Evolutionary conservation across 2,113 vertebrate genomes (phyloP).

Genomic region (Morone saxatilis): DNA sequence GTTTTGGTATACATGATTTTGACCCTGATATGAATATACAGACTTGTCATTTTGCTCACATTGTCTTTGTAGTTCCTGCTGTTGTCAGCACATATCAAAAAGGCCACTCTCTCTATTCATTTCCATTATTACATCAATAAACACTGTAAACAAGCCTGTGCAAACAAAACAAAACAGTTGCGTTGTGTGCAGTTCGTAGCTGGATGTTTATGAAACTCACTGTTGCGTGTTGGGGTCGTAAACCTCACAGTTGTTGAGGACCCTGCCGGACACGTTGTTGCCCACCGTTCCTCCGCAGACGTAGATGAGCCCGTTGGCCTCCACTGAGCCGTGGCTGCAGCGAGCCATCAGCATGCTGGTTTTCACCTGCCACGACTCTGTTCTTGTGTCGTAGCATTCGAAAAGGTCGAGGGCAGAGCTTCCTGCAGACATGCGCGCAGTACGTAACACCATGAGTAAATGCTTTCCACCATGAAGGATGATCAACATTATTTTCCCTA

Average conservation of each 20-base stretch:
- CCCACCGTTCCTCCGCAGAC: constrained; percentile 96
- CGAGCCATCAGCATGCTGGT: constrained; percentile 95
- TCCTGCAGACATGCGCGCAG: constrained; percentile 79
- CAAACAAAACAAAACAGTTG: not conserved
- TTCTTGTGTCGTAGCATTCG: constrained; percentile 96
- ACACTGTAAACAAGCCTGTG: not conserved
- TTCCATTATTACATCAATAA: not conserved
- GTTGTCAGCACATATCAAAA: not conserved
- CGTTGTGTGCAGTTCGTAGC: accelerated
- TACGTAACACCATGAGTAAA: not conserved
- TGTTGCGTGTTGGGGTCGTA: constrained; percentile 94
- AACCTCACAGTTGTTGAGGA: constrained; percentile 96
- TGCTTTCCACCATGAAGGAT: not conserved
- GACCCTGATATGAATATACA: not conserved
- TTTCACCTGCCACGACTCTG: constrained; percentile 96
- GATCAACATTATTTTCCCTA: not conserved
- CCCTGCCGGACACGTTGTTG: constrained; percentile 95
- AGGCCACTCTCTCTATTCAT: not conserved
- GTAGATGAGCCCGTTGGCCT: constrained; percentile 94
- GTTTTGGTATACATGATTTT: not conserved
- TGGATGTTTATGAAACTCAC: constrained; percentile 79
- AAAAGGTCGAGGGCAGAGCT: constrained; percentile 96
- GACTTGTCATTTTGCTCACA: not conserved
- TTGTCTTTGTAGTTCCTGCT: not conserved
- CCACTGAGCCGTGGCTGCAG: constrained; percentile 96